These are phyloP conservation scores for Poliocrania exsul DNA, from an alignment of 2,797 vertebrate species.

Conservation along the genomic window DNA sequence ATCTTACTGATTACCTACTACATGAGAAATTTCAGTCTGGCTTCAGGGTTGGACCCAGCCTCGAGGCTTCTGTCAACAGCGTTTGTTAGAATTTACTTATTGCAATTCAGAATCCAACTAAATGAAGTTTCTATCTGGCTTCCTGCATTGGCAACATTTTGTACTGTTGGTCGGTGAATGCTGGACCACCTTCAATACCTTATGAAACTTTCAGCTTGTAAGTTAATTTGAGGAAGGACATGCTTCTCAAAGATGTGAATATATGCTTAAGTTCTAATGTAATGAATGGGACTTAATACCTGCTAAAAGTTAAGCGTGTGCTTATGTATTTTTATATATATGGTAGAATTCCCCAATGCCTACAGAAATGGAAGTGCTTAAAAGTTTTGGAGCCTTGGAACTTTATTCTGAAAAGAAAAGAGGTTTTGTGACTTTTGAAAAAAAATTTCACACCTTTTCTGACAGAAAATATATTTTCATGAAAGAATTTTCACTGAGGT, in stretches of 20 bases:
- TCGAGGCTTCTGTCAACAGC: constrained; percentile 58
- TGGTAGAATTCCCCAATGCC: not conserved
- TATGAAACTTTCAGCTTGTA: constrained; percentile 38
- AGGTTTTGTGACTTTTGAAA: not conserved
- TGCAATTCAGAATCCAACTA: constrained; percentile 50
- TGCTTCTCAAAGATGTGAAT: not conserved
- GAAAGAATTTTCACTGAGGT: not conserved
- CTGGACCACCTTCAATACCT: constrained; percentile 60
- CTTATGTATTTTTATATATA: constrained; percentile 9
- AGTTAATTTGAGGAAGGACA: not conserved
- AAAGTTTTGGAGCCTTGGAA: not conserved
- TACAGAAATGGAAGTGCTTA: constrained; percentile 4
- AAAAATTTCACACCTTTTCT: not conserved
- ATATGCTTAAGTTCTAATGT: not conserved
- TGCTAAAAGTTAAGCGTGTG: constrained; percentile 49
- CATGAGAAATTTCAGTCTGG: constrained; percentile 65
- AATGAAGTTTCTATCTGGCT: constrained; percentile 37
- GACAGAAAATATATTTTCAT: not conserved
- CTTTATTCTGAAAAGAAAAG: not conserved
- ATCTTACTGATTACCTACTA: constrained; percentile 70
- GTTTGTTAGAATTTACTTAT: constrained; percentile 63
- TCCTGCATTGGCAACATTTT: constrained; percentile 13
- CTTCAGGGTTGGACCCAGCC: constrained; percentile 38
- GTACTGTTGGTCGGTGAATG: constrained; percentile 14
- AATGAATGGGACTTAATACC: constrained; percentile 51